Conservation (phyloP, 1,140 invertebrate genomes). For the Harpegnathos saltator region DNA sequence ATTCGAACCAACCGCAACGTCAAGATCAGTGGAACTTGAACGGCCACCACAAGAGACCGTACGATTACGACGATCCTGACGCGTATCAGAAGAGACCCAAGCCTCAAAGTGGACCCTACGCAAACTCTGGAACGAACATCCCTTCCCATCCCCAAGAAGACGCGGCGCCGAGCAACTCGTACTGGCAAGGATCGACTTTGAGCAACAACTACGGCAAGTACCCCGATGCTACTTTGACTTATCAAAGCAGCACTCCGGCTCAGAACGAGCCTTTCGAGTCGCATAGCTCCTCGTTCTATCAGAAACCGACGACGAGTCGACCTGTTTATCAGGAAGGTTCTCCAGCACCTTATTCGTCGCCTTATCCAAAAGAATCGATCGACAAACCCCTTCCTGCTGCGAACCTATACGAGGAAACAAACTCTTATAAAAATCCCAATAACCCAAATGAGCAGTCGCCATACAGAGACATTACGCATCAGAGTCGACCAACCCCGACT, state of each 20-base stretch:
- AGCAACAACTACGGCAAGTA: conserved; percentile 13
- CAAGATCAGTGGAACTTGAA: conserved; percentile 27
- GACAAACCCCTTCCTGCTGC: not conserved
- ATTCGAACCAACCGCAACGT: conserved; percentile 35
- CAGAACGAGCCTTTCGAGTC: not conserved
- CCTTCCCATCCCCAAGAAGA: conserved; percentile 20
- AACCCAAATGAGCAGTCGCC: not conserved
- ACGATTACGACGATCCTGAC: not conserved
- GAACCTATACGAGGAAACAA: not conserved
- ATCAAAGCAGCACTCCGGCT: conserved; percentile 17
- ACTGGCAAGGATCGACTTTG: not conserved
- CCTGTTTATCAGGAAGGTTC: not conserved
- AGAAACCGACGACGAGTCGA: conserved; percentile 3
- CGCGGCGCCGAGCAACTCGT: not conserved
- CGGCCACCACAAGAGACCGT: not conserved
- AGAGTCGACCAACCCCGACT: not conserved
- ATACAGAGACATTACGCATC: not conserved
- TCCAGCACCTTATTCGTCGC: not conserved
- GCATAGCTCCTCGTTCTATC: not conserved
- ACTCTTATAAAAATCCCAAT: conserved; percentile 2
- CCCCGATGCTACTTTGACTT: not conserved
- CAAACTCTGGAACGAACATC: conserved; percentile 18
- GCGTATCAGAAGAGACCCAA: conserved; percentile 2
- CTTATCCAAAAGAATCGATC: conserved; percentile 26
- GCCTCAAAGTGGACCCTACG: not conserved